A percentile compares a stretch with the other conserved stretches of the same genome.
Evolutionary conservation across 2,888 invertebrate species (phyloP).

Genomic region (Calameuta filiformis): DNA sequence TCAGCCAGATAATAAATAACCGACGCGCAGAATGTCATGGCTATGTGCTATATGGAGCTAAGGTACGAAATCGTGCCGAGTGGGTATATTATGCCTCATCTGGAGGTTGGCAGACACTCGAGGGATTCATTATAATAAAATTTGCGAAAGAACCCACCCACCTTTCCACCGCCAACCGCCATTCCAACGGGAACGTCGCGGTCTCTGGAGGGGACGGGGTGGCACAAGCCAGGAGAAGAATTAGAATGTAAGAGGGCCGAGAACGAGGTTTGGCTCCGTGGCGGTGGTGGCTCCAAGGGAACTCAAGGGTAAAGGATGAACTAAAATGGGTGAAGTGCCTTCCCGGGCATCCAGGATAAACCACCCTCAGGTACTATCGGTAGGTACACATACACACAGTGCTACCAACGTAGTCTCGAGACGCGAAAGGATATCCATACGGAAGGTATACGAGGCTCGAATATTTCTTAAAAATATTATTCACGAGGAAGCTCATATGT

Average conservation of each 20-base stretch:
- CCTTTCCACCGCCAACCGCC: neutral
- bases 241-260: conserved; percentile 16
- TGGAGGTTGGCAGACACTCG: conserved; percentile 26
- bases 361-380: neutral
- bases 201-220: conserved; percentile 1
- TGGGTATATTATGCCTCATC: conserved; percentile 21
- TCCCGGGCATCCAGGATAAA: neutral
- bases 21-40: neutral
- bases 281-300: neutral
- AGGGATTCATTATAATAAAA: conserved; percentile 36
- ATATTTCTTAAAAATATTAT: neutral
- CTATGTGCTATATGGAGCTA: neutral
- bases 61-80: neutral
- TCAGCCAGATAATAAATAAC: neutral
- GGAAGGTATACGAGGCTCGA: no score
- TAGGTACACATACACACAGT: neutral
- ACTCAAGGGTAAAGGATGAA: neutral
- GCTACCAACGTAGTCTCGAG: neutral
- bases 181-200: neutral
- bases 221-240: conserved; percentile 12
- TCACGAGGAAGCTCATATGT: neutral
- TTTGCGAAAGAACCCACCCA: conserved; percentile 25
- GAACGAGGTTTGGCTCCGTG: neutral
- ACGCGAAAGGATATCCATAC: neutral
- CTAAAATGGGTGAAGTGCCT: neutral